Conservation (phyloP, 2,113 vertebrate genomes). For the Lichenostomus cassidix region DNA sequence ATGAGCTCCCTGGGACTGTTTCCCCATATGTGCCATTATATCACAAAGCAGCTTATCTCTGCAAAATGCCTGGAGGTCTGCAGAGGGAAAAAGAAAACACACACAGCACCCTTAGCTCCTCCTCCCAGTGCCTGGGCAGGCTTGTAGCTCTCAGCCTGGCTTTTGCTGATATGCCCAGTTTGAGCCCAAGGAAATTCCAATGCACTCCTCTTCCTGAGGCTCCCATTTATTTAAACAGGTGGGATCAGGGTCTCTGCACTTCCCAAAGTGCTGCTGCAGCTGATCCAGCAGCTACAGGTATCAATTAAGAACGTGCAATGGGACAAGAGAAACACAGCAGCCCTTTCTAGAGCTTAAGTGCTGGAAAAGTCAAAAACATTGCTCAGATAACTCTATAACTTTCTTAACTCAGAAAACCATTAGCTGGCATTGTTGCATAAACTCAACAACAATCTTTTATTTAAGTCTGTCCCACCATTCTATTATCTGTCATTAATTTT, state of each 20-base stretch:
- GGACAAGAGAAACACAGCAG: not conserved
- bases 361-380: not conserved
- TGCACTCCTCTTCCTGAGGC: not conserved
- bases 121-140: not conserved
- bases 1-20: not conserved
- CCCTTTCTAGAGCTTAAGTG: not conserved
- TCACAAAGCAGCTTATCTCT: not conserved
- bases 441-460: not conserved
- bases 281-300: slow-evolving; percentile 1
- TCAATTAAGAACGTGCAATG: not conserved
- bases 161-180: not conserved
- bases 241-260: not conserved
- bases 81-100: not conserved
- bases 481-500: slow-evolving; percentile 57
- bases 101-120: not conserved
- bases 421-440: slow-evolving; percentile 7
- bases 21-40: not conserved
- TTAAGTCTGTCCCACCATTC: slow-evolving; percentile 2
- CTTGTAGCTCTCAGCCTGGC: not conserved
- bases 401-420: not conserved
- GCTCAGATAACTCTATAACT: not conserved
- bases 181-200: slow-evolving; percentile 21
- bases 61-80: not conserved
- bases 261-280: slow-evolving; percentile 5
- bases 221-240: slow-evolving; percentile 49